These are phyloP conservation scores for Tiaroga cobitis DNA, from an alignment of 2,797 vertebrate species.

Conservation along the genomic window DNA sequence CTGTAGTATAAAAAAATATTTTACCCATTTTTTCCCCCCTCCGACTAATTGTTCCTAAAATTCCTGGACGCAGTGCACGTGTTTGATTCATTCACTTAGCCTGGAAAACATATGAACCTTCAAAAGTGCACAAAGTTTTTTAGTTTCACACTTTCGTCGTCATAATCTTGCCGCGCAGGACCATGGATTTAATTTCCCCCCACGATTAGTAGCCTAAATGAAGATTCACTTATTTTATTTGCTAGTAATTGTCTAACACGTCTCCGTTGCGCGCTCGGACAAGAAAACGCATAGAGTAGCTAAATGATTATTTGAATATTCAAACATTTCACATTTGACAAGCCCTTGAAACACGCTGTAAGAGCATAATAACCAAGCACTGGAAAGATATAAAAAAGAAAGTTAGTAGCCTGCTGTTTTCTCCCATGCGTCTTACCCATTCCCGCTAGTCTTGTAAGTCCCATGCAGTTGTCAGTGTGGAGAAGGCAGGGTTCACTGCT, in stretches of 20 bases:
- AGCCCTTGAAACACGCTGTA: not conserved
- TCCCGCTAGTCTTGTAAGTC: constrained; percentile 32
- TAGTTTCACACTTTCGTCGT: not conserved
- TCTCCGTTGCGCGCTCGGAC: not conserved
- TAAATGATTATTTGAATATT: constrained; percentile 14
- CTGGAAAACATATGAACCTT: not conserved
- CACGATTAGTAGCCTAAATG: not conserved
- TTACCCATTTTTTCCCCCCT: not conserved
- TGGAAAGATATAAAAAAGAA: constrained; percentile 31
- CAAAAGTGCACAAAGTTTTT: not conserved
- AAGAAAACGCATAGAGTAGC: not conserved
- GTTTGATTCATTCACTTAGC: not conserved
- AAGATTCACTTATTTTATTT: not conserved
- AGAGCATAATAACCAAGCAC: constrained; percentile 9
- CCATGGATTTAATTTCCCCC: not conserved
- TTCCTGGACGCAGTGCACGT: not conserved
- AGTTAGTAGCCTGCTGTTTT: constrained; percentile 35
- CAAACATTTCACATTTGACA: not conserved
- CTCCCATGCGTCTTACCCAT: constrained; percentile 29
- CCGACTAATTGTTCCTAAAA: not conserved
- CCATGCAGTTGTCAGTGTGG: constrained; percentile 29
- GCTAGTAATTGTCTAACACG: not conserved
- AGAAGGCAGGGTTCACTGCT: constrained; percentile 44
- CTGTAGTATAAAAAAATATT: not conserved
- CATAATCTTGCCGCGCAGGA: too few species aligned